Percentiles rank a stretch among this genome's conserved stretches.
Conservation (phyloP, 2,797 vertebrate species). For the Eleutherodactylus coqui region DNA sequence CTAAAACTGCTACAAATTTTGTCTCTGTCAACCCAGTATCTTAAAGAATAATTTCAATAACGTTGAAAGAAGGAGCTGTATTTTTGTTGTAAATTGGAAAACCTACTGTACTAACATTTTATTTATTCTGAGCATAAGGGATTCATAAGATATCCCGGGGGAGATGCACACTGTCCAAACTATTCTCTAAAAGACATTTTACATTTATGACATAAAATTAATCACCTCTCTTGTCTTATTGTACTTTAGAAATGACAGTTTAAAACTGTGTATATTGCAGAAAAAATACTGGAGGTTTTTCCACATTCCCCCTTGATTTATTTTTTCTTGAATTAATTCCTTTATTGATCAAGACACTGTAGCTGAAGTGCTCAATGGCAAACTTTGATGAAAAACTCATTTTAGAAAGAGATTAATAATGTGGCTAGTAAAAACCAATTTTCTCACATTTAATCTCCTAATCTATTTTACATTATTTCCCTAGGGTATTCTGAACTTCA, state of each 20-base stretch:
- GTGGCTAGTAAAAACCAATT: conserved; percentile 81
- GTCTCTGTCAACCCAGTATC: background rate
- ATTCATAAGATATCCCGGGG: conserved; percentile 15
- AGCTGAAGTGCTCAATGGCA: conserved; percentile 72
- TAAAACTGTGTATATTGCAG: conserved; percentile 62
- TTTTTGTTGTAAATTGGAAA: conserved; percentile 19
- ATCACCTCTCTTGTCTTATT: conserved; percentile 39
- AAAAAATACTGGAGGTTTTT: conserved; percentile 53
- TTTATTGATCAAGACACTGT: conserved; percentile 75
- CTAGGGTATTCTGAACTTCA: conserved; percentile 77
- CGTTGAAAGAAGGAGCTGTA: background rate
- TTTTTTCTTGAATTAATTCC: conserved; percentile 65
- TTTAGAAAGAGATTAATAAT: conserved; percentile 84
- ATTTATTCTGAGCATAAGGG: background rate
- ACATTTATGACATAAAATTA: conserved; percentile 51
- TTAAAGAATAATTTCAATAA: background rate
- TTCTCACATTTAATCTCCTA: conserved; percentile 86
- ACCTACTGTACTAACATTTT: conserved; percentile 9
- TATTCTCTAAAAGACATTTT: conserved; percentile 46
- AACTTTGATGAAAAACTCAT: conserved; percentile 78
- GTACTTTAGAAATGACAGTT: conserved; percentile 42
- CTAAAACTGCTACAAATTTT: background rate
- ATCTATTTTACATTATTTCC: conserved; percentile 91
- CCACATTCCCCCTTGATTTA: conserved; percentile 68
- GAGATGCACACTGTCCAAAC: conserved; percentile 18